Conservation (phyloP, 2,113 vertebrate genomes). For the Saccopteryx bilineata region DNA sequence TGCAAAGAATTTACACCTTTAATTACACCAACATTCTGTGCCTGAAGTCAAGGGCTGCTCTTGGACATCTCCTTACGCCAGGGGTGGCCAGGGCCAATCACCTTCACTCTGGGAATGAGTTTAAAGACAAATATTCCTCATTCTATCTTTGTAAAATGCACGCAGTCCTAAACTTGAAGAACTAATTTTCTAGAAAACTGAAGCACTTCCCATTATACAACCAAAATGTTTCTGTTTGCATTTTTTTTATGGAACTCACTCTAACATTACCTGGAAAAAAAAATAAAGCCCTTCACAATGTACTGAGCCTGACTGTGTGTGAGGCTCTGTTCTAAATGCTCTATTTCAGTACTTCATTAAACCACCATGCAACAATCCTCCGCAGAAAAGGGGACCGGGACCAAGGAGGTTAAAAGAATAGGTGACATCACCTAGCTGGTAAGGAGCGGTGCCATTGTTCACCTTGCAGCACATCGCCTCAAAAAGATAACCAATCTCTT, state of each 20-base stretch:
- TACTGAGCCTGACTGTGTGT: not conserved
- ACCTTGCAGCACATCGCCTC: not conserved
- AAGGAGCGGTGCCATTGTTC: not conserved
- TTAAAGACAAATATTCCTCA: slow-evolving; percentile 48
- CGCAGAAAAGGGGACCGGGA: not conserved
- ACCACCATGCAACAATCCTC: not conserved
- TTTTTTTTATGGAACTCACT: slow-evolving; percentile 14
- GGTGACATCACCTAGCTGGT: not conserved
- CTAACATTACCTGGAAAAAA: slow-evolving; percentile 3
- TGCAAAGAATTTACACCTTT: not conserved
- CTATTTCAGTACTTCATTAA: not conserved
- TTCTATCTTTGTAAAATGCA: not conserved
- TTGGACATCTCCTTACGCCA: not conserved
- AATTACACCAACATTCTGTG: not conserved
- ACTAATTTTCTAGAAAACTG: slow-evolving; percentile 42
- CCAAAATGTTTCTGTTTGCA: not conserved
- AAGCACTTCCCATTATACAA: slow-evolving; percentile 9
- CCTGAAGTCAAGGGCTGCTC: not conserved
- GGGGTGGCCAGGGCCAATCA: not conserved
- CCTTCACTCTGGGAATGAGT: not conserved
- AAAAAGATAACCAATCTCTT: not conserved
- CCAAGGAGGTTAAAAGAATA: not conserved
- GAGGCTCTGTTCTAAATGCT: not conserved
- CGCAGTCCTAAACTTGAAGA: not conserved
- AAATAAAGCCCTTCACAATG: not conserved